Base-by-base conservation (phyloP, 2,113 vertebrate genomes). In the Otocyon megalotis region DNA sequence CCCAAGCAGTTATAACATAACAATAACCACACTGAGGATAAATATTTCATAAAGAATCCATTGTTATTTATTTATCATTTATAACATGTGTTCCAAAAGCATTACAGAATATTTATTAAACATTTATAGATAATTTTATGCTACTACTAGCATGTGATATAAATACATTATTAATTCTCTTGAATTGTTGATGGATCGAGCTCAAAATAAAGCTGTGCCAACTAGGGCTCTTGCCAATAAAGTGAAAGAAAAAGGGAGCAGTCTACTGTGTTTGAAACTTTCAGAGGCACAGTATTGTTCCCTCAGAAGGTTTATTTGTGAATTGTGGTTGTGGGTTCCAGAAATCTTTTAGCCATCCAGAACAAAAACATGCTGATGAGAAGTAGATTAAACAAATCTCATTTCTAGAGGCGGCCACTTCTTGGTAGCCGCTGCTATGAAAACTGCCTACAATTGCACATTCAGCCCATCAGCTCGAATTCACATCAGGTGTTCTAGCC, bases 121-220 rank as follows among this genome's bases (percentile, higher is more conserved):
- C 98, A 98, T 99, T 99, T 98, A 99, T 98, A 98, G 98, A 98
- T 98, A 98, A 99, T 98, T 99, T 98, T 99, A 98, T 98, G 98
- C 98, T 98, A 98, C 98, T 98, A 98, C 94, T 97, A 88, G 97
- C 94, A 74, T 98, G 97, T 98, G 98, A 98, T 98, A 98, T 97
- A 98, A 98, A 99, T 99, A 60, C 95, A 99, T 99, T 98, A 99
- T 99, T 98, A 98, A 98, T 99, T 97, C 97, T 93, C 71, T 56
- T 97, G 98, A 98, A 98, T 98, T 97, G 98, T 93, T 98, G 91
- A 96, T 98, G 97, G 97, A 97, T 80, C 89, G 95, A 87, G 90
- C 97, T 97, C 98, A 97, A 97, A 98, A 98, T 94, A 80, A 98
- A 96, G 65, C 90, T 43, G 35, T 83, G 92, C 90, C 96, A 97